These are phyloP conservation scores for Mormyrus hasselquistii DNA, from an alignment of 2,797 vertebrate species.

Conservation along the genomic window DNA sequence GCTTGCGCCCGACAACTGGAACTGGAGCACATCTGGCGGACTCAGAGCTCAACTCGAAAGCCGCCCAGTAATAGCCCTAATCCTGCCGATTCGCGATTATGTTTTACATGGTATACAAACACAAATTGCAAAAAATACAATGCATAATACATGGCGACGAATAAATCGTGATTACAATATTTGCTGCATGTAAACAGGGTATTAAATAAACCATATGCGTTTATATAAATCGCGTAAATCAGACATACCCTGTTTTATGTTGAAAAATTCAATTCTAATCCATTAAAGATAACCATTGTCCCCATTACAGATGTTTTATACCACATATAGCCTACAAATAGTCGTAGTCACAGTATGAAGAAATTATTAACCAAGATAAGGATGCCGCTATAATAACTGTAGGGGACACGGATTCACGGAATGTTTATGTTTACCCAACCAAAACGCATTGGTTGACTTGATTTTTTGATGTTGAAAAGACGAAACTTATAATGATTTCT, in stretches of 20 bases:
- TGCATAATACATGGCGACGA: not conserved
- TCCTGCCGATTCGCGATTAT: not conserved
- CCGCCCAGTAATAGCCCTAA: not conserved
- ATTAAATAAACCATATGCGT: not conserved
- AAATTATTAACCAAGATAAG: not conserved
- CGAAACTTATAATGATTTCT: not conserved
- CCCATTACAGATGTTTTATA: not conserved
- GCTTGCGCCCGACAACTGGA: slow-evolving; percentile 19
- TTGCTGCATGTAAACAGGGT: not conserved
- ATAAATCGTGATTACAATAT: not conserved
- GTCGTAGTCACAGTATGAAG: not conserved
- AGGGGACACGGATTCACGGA: not conserved
- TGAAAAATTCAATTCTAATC: not conserved
- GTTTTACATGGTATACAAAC: slow-evolving; percentile 2
- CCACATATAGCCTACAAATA: not conserved
- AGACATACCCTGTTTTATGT: not conserved
- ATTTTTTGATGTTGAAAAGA: not conserved
- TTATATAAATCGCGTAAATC: not conserved
- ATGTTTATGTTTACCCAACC: not conserved
- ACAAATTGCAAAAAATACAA: not conserved
- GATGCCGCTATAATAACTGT: not conserved
- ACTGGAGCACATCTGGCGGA: slow-evolving; percentile 12
- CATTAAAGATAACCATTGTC: not conserved
- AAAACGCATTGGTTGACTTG: not conserved
- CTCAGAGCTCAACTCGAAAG: slow-evolving; percentile 13